Evolutionary conservation across 2,888 invertebrate species (phyloP), one percentile per base, ranked within the genome.

Genomic region (Apotomis betuletana): DNA sequence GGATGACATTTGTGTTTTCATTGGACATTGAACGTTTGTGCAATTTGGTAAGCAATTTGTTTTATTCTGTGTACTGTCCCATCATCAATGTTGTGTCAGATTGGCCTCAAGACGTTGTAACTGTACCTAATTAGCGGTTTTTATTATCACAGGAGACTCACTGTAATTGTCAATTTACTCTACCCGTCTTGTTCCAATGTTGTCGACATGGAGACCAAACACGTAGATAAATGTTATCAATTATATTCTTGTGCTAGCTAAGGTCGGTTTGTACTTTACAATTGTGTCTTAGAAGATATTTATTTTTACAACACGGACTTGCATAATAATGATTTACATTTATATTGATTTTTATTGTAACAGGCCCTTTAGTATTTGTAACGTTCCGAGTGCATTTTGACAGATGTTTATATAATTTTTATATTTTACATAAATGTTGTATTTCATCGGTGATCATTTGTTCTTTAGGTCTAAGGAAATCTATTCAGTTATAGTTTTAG

Each of bases 271-370:
- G 76, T 75, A 77, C 75, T 74, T 74, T 74, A 59, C 68, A 63
- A 70, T 69, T 54, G 52, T 59, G 72, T 74, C 67, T 74, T 71
- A 72, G 38, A 69, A 74, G 60, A 74, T 76, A 75, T 75, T 73
- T 75, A 74, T 76, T 77, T 70, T 74, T 73, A 73, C 69, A 69
- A 72, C 69, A 75, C 70, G 72, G 69, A 73, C 74, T 67, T 71
- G 77, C 77, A 76, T 79, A 77, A 76, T 78, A 75, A 75, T 76
- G 73, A 71, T 69, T 71, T 72, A 73, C 51, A 74, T 70, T 67
- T 69, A 55, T 74, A 73, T 75, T 74, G 71, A 64, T 67, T 60
- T 69, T 71, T 69, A 69, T 65, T 70, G 57, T 74, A 73, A 68
- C 69, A 67, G 61, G 27, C 72, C 68, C 10, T 13, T 67, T 70